These are phyloP conservation scores for Tryphoninae sp. DNA, from an alignment of 2,888 invertebrate genomes.

Conservation along the genomic window DNA sequence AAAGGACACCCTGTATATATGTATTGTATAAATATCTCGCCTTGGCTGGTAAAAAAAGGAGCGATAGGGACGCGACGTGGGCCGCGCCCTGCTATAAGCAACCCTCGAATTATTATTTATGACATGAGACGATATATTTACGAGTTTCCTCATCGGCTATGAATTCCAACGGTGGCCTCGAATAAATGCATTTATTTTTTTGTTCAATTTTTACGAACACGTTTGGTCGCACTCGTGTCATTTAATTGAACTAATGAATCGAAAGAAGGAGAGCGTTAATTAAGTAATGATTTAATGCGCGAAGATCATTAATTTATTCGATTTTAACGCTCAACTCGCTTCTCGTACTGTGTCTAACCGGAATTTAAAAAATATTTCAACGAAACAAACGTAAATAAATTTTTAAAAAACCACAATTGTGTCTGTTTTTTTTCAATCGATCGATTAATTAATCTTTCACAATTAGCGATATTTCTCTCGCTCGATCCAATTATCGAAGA, in stretches of 20 bases:
- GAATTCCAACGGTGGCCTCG: slow-evolving; percentile 49
- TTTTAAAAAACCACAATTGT: not conserved
- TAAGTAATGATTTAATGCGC: no score
- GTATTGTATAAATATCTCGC: slow-evolving; percentile 13
- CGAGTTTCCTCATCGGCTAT: slow-evolving; percentile 61
- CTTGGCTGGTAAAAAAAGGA: slow-evolving; percentile 32
- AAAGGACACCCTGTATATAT: not conserved
- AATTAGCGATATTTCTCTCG: not conserved
- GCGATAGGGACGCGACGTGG: slow-evolving; percentile 27
- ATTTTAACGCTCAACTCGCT: no score
- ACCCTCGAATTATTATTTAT: slow-evolving; percentile 75
- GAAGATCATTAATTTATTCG: no score
- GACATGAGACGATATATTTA: slow-evolving; percentile 68
- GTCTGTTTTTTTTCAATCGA: not conserved
- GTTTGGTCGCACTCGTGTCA: slow-evolving; percentile 14
- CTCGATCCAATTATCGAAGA: slow-evolving; percentile 23
- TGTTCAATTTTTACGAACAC: not conserved
- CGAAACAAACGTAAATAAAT: not conserved
- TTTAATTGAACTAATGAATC: not conserved
- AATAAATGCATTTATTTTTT: slow-evolving; percentile 34
- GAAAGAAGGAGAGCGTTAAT: no score
- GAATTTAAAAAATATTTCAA: no score
- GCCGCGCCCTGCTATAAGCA: slow-evolving; percentile 57
- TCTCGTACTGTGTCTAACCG: no score
- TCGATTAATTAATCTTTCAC: not conserved